Evolutionary conservation across 1,140 invertebrate genomes (phyloP), one percentile per base, ranked within the genome.

Genomic region (Lerema accius): DNA sequence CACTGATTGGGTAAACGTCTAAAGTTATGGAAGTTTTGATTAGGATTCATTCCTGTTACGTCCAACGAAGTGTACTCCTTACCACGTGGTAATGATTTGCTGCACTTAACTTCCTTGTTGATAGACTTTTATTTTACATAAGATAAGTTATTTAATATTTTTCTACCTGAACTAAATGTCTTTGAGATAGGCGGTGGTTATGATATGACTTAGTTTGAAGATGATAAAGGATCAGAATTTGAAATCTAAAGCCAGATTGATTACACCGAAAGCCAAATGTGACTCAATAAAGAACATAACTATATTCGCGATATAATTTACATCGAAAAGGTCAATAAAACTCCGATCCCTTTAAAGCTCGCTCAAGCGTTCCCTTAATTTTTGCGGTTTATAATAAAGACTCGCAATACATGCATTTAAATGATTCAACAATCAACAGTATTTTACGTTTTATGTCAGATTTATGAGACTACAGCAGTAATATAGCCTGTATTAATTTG

Each of bases 361-460:
- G 28, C 7, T 9, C 19, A n/a, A 5, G 2, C 19, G 5, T 7
- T 7, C 28, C 1, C 9, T 32, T 32, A 3, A 28, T 28, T 48
- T 48, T 28, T 4, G n/a, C 4, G 28, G 9, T 26, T 46, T 46
- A 10, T 26, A 4, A 23, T 49, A 32, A 43, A 45, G 9, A 10
- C 19, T 16, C 28, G 17, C 13, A 37, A 53, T 53, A 13, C 50
- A 16, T 32, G 53, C 53, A 11, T 32, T 56, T 45, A 37, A 14
- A 51, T 9, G 4, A 13, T 39, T 51, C 11, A 14, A 3, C 40
- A 43, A 46, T 39, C 45, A 17, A 51, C 14, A 15, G 16, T 51
- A 58, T 46, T 35, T 46, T 46, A 58, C 23, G 17, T 58, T 58
- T 58, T 10, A 58, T 46, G 42, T 35, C 55, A 46, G 42, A 46